Percentiles rank a stretch among this genome's conserved stretches.
These are phyloP conservation scores for Trachelipus rathkii DNA, from an alignment of 1,140 invertebrate genomes.

Conservation along the genomic window DNA sequence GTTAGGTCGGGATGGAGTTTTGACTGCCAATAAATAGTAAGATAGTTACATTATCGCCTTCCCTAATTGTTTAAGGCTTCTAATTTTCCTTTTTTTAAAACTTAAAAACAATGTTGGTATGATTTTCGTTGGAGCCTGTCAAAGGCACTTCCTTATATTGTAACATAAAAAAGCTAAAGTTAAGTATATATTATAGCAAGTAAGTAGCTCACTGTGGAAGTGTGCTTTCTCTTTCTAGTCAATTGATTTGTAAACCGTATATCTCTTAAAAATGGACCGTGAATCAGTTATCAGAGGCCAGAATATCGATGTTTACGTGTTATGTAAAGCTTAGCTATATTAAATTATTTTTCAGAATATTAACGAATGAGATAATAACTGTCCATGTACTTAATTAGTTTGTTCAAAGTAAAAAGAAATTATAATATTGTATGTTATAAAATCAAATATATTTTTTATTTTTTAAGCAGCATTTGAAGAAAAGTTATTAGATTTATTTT, in stretches of 20 bases:
- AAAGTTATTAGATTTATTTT: neutral
- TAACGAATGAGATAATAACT: neutral
- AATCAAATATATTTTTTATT: neutral
- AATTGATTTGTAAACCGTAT: neutral
- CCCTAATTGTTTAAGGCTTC: neutral
- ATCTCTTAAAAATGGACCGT: neutral
- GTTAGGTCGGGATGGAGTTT: neutral
- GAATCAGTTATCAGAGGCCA: neutral
- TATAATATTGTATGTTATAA: neutral
- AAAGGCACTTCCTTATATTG: neutral
- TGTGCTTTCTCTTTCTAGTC: slow-evolving; percentile 5
- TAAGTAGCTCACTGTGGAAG: neutral
- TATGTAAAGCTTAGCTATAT: neutral
- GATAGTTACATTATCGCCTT: neutral
- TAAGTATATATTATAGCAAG: slow-evolving; percentile 2
- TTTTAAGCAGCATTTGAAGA: neutral
- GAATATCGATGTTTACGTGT: neutral
- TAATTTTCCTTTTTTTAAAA: neutral
- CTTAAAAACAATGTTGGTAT: neutral
- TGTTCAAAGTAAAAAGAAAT: neutral
- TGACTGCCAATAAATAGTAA: neutral
- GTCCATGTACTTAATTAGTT: slow-evolving; percentile 4
- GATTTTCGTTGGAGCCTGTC: neutral
- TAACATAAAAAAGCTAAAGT: no score
- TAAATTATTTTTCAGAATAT: neutral